Percentiles rank a stretch among this genome's conserved stretches.
Evolutionary conservation across 2,113 vertebrate species (phyloP).

Genomic region (Mirza zaza): DNA sequence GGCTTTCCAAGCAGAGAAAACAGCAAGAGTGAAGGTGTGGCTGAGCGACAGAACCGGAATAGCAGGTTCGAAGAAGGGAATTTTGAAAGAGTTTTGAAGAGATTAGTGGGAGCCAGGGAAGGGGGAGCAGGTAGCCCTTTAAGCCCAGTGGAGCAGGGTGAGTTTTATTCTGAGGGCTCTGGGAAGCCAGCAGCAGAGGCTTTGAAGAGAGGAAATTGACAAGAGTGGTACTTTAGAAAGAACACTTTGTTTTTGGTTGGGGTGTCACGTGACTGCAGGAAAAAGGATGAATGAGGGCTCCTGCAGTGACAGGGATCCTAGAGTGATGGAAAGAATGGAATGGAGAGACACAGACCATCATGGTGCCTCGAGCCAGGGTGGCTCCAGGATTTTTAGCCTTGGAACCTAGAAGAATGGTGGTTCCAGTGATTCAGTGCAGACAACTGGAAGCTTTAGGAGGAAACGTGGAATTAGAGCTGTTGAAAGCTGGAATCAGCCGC

Average conservation of each 20-base stretch:
- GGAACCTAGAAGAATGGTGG: background rate
- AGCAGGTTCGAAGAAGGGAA: background rate
- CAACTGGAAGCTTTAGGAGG: background rate
- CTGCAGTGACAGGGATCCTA: background rate
- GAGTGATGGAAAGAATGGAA: background rate
- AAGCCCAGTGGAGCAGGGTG: background rate
- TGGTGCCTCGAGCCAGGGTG: background rate
- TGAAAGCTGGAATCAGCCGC: background rate
- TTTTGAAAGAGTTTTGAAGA: background rate
- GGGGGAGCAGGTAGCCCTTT: background rate
- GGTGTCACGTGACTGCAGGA: background rate
- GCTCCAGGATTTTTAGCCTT: background rate
- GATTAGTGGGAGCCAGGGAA: background rate
- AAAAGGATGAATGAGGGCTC: background rate
- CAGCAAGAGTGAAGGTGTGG: background rate
- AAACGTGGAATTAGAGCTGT: background rate
- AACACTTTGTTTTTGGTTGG: background rate
- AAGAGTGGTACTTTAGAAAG: background rate
- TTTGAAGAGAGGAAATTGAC: background rate
- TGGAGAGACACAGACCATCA: background rate
- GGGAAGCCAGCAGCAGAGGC: background rate
- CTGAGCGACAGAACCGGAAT: background rate
- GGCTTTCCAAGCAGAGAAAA: background rate
- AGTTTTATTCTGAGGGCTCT: background rate
- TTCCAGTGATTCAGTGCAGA: background rate